Evolutionary conservation across 1,140 invertebrate genomes (phyloP).

Genomic region (Euura saliciscinereae): DNA sequence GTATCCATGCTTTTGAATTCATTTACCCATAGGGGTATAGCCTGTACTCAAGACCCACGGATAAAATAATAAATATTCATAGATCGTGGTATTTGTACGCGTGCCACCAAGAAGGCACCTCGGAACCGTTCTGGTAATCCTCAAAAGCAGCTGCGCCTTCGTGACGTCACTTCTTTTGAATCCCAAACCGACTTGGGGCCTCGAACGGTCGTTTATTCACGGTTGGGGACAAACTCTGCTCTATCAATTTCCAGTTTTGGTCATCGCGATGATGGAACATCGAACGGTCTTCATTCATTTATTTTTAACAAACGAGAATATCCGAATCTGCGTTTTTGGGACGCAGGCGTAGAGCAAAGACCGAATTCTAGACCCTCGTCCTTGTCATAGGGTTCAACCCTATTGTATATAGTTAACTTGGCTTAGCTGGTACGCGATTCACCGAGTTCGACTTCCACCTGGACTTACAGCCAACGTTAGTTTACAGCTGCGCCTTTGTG

Average conservation of each 20-base stretch:
- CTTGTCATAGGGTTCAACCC: neutral
- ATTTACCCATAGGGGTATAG: neutral
- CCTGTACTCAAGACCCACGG: neutral
- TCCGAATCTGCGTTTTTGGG: too few species aligned
- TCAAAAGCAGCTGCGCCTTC: neutral
- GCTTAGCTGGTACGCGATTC: neutral
- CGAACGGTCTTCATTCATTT: neutral
- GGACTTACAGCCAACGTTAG: neutral
- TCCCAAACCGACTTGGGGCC: neutral
- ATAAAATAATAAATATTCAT: slow-evolving; percentile 8
- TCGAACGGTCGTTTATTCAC: neutral
- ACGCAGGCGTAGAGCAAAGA: too few species aligned
- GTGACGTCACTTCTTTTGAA: slow-evolving; percentile 2
- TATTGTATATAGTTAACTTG: neutral
- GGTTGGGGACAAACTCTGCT: neutral
- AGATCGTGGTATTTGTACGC: neutral
- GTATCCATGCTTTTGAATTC: neutral
- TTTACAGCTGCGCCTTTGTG: neutral
- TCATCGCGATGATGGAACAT: too few species aligned
- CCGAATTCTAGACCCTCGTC: neutral
- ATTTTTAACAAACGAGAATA: neutral
- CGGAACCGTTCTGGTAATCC: neutral
- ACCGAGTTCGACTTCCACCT: neutral
- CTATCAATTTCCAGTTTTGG: neutral
- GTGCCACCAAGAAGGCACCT: neutral